Percentiles rank a stretch among this genome's conserved stretches.
Conservation (phyloP, 2,888 invertebrate species). For the Drosophila demipolita region DNA sequence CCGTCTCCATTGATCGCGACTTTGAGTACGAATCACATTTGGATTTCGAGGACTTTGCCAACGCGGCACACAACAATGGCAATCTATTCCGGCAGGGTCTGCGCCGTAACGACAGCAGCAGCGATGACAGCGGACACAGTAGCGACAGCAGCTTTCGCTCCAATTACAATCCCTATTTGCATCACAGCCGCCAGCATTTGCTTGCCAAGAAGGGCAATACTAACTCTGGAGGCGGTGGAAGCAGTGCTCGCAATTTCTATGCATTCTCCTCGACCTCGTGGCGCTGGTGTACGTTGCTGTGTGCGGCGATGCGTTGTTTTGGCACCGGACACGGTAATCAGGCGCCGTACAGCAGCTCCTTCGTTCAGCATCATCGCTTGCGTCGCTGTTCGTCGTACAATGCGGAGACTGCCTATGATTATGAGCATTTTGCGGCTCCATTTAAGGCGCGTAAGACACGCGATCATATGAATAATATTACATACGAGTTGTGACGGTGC, state of each 20-base stretch:
- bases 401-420: slow-evolving; percentile 78
- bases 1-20: slow-evolving; percentile 84
- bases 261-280: slow-evolving; percentile 83
- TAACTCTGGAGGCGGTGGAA: slow-evolving; percentile 12
- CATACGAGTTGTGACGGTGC: slow-evolving; percentile 85
- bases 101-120: slow-evolving; percentile 74
- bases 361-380: slow-evolving; percentile 77
- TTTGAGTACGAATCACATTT: slow-evolving; percentile 77
- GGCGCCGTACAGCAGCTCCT: slow-evolving; percentile 81
- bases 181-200: slow-evolving; percentile 83
- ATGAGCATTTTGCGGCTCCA: slow-evolving; percentile 82
- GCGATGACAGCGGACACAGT: slow-evolving; percentile 80
- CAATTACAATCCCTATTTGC: slow-evolving; percentile 83
- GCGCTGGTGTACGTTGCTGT: slow-evolving; percentile 84
- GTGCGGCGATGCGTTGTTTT: slow-evolving; percentile 85
- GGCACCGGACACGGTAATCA: slow-evolving; percentile 77
- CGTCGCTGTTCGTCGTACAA: slow-evolving; percentile 81
- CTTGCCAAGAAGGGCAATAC: slow-evolving; percentile 70
- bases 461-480: slow-evolving; percentile 84
- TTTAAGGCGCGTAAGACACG: slow-evolving; percentile 83
- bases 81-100: slow-evolving; percentile 82
- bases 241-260: slow-evolving; percentile 77
- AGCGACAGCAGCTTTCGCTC: slow-evolving; percentile 83
- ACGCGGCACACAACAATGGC: slow-evolving; percentile 79
- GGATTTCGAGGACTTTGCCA: slow-evolving; percentile 73